Evolutionary conservation across 30 jellyfish, hydroid and myxozoan species (phyloP), one percentile per base, ranked within the genome.

Genomic region (Aurelia sp.): DNA sequence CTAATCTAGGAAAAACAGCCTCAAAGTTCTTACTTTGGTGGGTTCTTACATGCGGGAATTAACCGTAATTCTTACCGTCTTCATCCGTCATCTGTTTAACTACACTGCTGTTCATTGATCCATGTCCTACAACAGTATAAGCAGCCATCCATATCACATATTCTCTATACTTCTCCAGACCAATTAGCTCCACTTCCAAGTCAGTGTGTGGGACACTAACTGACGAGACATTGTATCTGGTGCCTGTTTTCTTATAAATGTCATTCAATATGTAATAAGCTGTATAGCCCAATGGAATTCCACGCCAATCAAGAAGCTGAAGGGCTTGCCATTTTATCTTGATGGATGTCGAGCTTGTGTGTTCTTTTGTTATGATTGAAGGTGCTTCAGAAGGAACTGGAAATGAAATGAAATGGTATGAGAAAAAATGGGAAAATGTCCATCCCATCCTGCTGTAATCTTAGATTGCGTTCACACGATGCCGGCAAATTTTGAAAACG

Each of bases 121-220:
- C 84, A 35, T 59, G 33, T 24, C 91, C 91, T 33, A 67, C 71
- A 65, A 81, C 50, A 20, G 91, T 81, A 30, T 52, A 81, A 4
- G 91, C 91, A 48, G 51, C 17, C 82, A 81, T 66, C 91, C 91
- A 81, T 21, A 81, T 67, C 67, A 66, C 91, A 27, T 81, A 81
- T 4, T 64, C 20, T 67, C n/a, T 81, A 59, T 81, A 81, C 82
- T 67, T 67, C 52, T 67, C 78, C 53, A 81, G 16, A 10, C 60
- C 68, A 19, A 69, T 69, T 41, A 81, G 51, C 71, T 81, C 77
- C 17, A 21, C 22, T 69, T 57, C 33, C 30, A 73, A 35, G 24
- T 47, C 60, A 9, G 77, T 52, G 52, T 81, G 58, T 33, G 66
- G 4, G 16, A 60, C 84, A 11, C 31, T 11, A 9, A 65, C 52